These are phyloP conservation scores for Ethmia dodecea DNA, from an alignment of 2,888 invertebrate genomes.

Conservation along the genomic window DNA sequence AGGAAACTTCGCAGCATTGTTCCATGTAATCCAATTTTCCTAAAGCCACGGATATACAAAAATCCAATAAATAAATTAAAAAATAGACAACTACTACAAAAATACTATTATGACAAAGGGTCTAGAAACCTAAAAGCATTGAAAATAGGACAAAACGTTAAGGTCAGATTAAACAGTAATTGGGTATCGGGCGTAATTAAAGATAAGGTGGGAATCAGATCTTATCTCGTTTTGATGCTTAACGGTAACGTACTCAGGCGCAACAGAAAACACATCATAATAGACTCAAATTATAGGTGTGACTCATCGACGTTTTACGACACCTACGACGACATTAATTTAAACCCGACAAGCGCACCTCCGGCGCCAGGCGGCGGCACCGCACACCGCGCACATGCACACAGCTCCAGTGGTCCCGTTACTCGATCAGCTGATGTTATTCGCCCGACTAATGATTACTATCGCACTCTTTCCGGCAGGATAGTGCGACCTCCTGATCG, in stretches of 20 bases:
- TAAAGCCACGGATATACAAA: not conserved
- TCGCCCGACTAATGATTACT: too few relatives aligned
- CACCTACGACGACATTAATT: not conserved
- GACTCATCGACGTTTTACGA: not conserved
- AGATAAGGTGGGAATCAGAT: not conserved
- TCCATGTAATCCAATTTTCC: not conserved
- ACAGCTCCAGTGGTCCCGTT: not conserved
- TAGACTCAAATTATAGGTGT: not conserved
- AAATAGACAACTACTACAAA: not conserved
- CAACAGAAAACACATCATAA: not conserved
- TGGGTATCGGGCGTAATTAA: not conserved
- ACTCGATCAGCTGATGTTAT: not conserved
- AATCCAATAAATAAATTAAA: not conserved
- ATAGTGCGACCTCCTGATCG: constrained; percentile 11
- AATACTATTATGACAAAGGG: not conserved
- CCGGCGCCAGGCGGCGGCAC: not conserved
- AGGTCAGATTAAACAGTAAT: not conserved
- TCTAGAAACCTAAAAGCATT: not conserved
- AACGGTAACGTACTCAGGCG: not conserved
- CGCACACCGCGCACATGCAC: not conserved
- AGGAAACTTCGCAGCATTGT: not conserved
- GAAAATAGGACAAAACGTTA: not conserved
- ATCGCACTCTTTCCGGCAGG: constrained; percentile 10
- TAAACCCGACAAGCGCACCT: too few relatives aligned
- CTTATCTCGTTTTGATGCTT: not conserved